Base-by-base conservation (phyloP, 2,113 vertebrate species). In the Rhizomys pruinosus region DNA sequence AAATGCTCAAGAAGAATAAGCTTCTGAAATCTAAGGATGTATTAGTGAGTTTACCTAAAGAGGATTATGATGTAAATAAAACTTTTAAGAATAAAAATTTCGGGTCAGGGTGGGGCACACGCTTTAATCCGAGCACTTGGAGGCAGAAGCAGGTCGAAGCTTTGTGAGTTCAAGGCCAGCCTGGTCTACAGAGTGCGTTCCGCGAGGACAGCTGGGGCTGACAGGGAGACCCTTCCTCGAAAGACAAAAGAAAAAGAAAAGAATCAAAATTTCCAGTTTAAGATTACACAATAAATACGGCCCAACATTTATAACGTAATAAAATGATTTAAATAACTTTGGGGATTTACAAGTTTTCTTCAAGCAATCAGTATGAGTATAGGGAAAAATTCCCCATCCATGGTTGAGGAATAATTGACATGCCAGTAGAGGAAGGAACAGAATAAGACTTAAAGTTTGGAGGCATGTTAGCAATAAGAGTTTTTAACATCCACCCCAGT, bases 51-150 rank as follows among this genome's bases (percentile, higher is more conserved):
- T 89, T 73, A 77, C 1, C 20, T 64, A 68, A 61, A 16, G 80
- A 80, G 52, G 76, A n/a, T 84, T 90, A 66, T 64, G 1, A 64
- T 68, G 52, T 95, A 76, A 73, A n/a, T 89, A 76, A 93, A 93
- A 9, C n/a, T n/a, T n/a, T n/a, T n/a, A n/a, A n/a, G n/a, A n/a
- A n/a, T n/a, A n/a, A n/a, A n/a, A n/a, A n/a, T n/a, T n/a, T n/a
- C n/a, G n/a, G n/a, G n/a, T n/a, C n/a, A n/a, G n/a, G n/a, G n/a
- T n/a, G n/a, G n/a, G n/a, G n/a, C n/a, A n/a, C n/a, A n/a, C n/a
- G n/a, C n/a, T n/a, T n/a, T n/a, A n/a, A n/a, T n/a, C n/a, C n/a
- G n/a, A n/a, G n/a, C n/a, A n/a, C n/a, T n/a, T n/a, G n/a, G n/a
- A n/a, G n/a, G n/a, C n/a, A n/a, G n/a, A n/a, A n/a, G n/a, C n/a